Evolutionary conservation across 2,113 vertebrate species (phyloP).

Genomic region (Amblyornis subalaris): DNA sequence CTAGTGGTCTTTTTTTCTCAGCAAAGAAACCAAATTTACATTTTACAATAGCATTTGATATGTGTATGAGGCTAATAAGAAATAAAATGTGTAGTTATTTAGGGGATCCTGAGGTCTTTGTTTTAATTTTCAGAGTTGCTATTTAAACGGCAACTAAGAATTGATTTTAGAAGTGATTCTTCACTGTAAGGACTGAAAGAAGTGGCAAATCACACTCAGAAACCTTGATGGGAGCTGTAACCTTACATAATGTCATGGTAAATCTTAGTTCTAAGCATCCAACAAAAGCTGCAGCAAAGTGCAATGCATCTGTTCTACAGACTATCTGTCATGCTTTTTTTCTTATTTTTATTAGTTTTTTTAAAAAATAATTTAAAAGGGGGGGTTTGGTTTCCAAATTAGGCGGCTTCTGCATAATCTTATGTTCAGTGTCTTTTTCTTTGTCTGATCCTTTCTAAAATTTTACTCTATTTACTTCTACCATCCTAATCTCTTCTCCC

Average conservation of each 20-base stretch:
- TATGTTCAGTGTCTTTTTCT: neutral
- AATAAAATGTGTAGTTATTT: slow-evolving; percentile 12
- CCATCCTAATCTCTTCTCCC: neutral
- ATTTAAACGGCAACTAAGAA: slow-evolving; percentile 25
- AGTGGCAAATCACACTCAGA: neutral
- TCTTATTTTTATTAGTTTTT: neutral
- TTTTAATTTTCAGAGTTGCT: neutral
- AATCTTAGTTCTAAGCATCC: neutral
- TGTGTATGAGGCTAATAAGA: neutral
- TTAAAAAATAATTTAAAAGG: neutral
- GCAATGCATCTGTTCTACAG: neutral
- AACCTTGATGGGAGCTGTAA: neutral
- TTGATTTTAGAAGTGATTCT: slow-evolving; percentile 12
- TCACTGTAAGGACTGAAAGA: neutral
- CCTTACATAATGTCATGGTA: neutral
- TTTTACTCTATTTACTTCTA: neutral
- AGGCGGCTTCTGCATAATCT: neutral
- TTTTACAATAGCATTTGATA: slow-evolving; percentile 1
- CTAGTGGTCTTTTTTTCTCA: neutral
- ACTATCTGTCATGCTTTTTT: neutral
- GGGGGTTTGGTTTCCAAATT: neutral
- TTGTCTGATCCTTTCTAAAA: neutral
- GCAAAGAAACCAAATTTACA: neutral
- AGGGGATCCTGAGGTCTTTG: neutral
- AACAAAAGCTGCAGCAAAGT: neutral